Percentiles rank a stretch among this genome's conserved stretches.
phyloP scores from a whole-genome alignment of 2,888 invertebrate species.

The Monopis laevigella region DNA sequence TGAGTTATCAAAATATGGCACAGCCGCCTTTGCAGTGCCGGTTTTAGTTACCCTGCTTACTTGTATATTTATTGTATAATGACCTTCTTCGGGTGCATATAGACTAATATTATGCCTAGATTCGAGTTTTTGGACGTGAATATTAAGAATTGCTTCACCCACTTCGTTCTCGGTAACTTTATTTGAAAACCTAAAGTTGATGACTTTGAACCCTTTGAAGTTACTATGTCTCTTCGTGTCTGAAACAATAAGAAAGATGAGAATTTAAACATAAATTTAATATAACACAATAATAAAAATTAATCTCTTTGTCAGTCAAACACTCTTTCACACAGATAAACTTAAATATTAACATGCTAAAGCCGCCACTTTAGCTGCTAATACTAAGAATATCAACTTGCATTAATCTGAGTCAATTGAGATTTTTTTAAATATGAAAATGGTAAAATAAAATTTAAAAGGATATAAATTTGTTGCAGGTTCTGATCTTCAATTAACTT shows the following conservation, averaged over 20 bases:
- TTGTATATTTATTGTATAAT: slow-evolving; percentile 44
- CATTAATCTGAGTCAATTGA: no score
- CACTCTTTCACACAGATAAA: neutral
- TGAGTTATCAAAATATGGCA: slow-evolving; percentile 43
- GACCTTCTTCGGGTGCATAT: slow-evolving; percentile 35
- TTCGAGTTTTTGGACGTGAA: slow-evolving; percentile 69
- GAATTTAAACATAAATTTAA: no score
- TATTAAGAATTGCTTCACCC: slow-evolving; percentile 73
- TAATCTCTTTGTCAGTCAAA: no score
- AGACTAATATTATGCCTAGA: slow-evolving; percentile 35
- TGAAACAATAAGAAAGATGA: slow-evolving; percentile 56
- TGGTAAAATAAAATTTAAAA: no score
- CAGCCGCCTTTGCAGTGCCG: slow-evolving; percentile 42
- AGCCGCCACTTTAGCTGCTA: slow-evolving; percentile 53
- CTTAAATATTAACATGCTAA: slow-evolving; percentile 23
- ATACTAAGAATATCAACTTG: slow-evolving; percentile 11
- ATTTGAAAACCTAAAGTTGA: slow-evolving; percentile 78
- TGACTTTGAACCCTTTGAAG: slow-evolving; percentile 72
- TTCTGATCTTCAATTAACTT: no score
- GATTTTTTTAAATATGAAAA: no score
- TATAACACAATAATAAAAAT: no score
- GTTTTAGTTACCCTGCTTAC: slow-evolving; percentile 50
- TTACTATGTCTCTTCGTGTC: slow-evolving; percentile 74
- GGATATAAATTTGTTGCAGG: no score
- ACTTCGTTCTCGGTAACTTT: slow-evolving; percentile 76